Evolutionary conservation across 2,113 vertebrate genomes (phyloP), one percentile per base, ranked within the genome.

Genomic region (Mohoua ochrocephala): DNA sequence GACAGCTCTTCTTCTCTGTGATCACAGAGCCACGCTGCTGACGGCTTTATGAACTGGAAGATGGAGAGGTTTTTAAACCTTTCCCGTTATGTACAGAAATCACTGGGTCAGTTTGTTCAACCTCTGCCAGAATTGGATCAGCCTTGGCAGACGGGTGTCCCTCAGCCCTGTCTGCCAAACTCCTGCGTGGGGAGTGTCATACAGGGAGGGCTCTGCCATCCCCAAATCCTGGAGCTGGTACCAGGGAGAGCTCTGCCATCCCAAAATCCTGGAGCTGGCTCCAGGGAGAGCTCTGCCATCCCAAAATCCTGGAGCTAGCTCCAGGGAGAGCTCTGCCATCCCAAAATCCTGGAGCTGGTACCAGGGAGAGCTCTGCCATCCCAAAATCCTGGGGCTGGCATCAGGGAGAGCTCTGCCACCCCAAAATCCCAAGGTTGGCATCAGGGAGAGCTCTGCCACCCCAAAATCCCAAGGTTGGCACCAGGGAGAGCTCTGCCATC

Each of bases 351-450:
- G 0, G 39, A 18, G 0, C 15, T 79, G 47, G 14, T 24, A 3
- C 18, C 59, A 79, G 3, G 1, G 26, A 54, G 26, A 30, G 61
- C 49, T 80, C 50, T 65, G 76, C 60, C 33, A 79, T 37, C 61
- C 39, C 24, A 2, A 16, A 4, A 50, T 9, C 44, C n/a, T 0
- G 0, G 21, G 18, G 1, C 21, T 61, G n/a, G 8, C 42, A 1
- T 27, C 27, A 24, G 3, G 6, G n/a, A 59, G 47, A 44, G 42
- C 35, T 61, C 57, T 17, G 9, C 61, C 35, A 37, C 11, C 18
- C 60, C 56, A 4, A 13, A 6, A 2, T 16, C 33, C 44, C 1
- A 2, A 23, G 20, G 7, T 15, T 52, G 35, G 14, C 15, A 1
- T 30, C 31, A 56, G 31, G 53, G 31, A 56, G 53, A 33, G 53